Percentiles rank a stretch among this genome's conserved stretches.
These are phyloP conservation scores for Spodoptera littoralis DNA, from an alignment of 2,888 invertebrate genomes.

Conservation along the genomic window DNA sequence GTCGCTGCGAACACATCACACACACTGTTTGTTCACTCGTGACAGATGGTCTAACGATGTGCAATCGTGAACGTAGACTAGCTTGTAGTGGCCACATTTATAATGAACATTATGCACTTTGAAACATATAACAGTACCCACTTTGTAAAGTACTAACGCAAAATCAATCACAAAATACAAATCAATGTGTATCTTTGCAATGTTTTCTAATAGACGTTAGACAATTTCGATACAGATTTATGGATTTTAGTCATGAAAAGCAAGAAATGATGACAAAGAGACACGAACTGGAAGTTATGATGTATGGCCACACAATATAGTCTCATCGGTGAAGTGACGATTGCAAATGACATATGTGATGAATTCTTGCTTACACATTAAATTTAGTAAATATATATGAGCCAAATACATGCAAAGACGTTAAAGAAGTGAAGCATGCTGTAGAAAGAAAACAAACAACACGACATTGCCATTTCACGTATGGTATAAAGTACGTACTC, in stretches of 20 bases:
- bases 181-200: conserved; percentile 79
- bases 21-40: conserved; percentile 89
- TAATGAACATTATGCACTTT: conserved; percentile 44
- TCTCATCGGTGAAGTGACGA: conserved; percentile 71
- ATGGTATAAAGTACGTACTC: conserved; percentile 48
- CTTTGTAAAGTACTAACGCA: conserved; percentile 20
- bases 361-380: conserved; percentile 66
- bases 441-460: conserved; percentile 67
- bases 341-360: conserved; percentile 69
- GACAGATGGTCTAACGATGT: conserved; percentile 84
- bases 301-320: conserved; percentile 86
- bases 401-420: conserved; percentile 70
- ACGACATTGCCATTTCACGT: conserved; percentile 63
- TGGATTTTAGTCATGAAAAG: conserved; percentile 54
- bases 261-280: conserved; percentile 44
- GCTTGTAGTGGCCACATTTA: conserved; percentile 81
- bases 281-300: conserved; percentile 42
- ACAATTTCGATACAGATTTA: conserved; percentile 46
- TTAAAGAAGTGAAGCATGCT: conserved; percentile 73
- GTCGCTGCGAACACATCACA: conserved; percentile 95
- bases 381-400: conserved; percentile 56
- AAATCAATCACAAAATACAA: conserved; percentile 32
- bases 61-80: conserved; percentile 85
- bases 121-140: conserved; percentile 34
- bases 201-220: conserved; percentile 74